Conservation (phyloP, 92 coral and sea anemone genomes). For the Micromussa lordhowensis region DNA sequence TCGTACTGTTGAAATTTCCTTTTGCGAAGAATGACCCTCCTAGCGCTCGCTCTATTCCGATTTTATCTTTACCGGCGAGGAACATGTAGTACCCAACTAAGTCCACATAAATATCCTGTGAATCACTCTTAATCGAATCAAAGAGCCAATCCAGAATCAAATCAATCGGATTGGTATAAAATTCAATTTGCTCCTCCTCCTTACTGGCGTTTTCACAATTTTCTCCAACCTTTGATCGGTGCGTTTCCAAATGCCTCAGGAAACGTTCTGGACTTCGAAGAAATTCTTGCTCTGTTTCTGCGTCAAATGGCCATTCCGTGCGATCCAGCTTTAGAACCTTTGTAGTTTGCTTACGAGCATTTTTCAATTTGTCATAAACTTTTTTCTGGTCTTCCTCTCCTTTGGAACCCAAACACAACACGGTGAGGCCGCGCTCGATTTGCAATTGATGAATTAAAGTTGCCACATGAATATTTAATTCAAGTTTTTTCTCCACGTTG, state of each 20-base stretch:
- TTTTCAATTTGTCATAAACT: constrained; percentile 18
- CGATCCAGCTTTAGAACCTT: constrained; percentile 1
- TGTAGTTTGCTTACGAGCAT: constrained; percentile 53
- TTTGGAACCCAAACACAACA: constrained; percentile 65
- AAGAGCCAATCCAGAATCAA: constrained; percentile 67
- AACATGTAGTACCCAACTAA: constrained; percentile 78
- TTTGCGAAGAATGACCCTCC: constrained; percentile 73
- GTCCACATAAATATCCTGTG: constrained; percentile 14
- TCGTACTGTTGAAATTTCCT: constrained; percentile 54
- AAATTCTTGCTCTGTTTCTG: background rate
- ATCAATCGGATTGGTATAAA: constrained; percentile 65
- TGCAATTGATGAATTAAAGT: constrained; percentile 71
- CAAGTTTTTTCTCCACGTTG: constrained; percentile 38
- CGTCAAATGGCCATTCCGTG: constrained; percentile 42
- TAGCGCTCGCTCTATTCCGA: constrained; percentile 75
- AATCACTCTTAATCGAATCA: background rate
- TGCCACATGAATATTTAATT: constrained; percentile 60
- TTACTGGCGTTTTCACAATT: background rate
- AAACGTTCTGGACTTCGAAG: constrained; percentile 16
- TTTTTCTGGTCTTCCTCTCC: background rate
- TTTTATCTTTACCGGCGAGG: constrained; percentile 71
- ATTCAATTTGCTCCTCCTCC: constrained; percentile 39
- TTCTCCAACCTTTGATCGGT: constrained; percentile 22
- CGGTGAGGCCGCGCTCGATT: constrained; percentile 77
- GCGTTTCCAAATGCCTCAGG: background rate